These are phyloP conservation scores for Thamnaconus septentrionalis DNA, from an alignment of 2,113 vertebrate genomes.

Conservation along the genomic window DNA sequence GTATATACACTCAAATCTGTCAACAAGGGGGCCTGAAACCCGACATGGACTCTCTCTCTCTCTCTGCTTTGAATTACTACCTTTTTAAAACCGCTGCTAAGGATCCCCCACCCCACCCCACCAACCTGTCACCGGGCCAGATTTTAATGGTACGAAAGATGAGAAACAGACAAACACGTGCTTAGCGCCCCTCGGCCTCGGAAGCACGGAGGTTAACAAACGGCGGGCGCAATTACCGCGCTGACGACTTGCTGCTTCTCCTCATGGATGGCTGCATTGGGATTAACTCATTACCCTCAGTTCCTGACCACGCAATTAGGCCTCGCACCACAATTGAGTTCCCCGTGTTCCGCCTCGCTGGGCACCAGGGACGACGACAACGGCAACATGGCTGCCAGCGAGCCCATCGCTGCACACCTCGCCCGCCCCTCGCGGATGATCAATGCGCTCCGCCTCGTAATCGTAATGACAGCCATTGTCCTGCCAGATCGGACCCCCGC, in stretches of 20 bases:
- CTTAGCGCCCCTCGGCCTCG: constrained; percentile 10
- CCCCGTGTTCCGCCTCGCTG: constrained; percentile 53
- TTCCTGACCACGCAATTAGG: constrained; percentile 67
- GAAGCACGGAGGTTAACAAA: constrained; percentile 58
- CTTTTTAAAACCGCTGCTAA: neutral
- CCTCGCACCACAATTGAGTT: constrained; percentile 62
- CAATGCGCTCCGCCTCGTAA: constrained; percentile 21
- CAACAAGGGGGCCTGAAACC: constrained; percentile 50
- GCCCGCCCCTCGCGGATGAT: constrained; percentile 33
- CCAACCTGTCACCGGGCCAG: neutral
- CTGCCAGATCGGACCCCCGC: neutral
- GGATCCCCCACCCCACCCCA: neutral
- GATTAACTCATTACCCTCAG: constrained; percentile 70
- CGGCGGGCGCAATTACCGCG: constrained; percentile 56
- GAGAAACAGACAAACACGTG: constrained; percentile 11
- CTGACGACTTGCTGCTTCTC: constrained; percentile 54
- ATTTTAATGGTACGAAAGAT: constrained; percentile 3
- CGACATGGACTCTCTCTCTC: constrained; percentile 28
- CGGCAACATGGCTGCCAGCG: constrained; percentile 23
- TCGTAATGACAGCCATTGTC: constrained; percentile 55
- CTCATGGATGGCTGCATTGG: constrained; percentile 62
- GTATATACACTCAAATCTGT: constrained; percentile 57
- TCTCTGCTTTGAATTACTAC: constrained; percentile 7
- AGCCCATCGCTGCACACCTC: constrained; percentile 35
- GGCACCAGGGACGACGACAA: constrained; percentile 42